Conservation (phyloP, 1,140 invertebrate species). For the Leptopilina clavipes region DNA sequence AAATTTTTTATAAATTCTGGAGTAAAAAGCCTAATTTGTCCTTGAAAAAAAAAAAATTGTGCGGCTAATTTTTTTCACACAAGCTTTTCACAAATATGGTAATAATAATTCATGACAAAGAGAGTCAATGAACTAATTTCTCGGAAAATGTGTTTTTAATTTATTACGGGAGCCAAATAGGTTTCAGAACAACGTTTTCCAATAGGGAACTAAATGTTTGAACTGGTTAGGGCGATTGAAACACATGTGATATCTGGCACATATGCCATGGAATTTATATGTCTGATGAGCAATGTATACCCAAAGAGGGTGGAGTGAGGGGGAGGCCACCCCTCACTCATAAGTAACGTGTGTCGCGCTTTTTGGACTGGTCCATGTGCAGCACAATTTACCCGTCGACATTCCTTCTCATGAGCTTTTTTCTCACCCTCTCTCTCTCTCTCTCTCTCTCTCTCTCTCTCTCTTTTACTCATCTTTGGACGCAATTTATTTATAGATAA, state of each 20-base stretch:
- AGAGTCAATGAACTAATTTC: not conserved
- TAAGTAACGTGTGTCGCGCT: slow-evolving; percentile 14
- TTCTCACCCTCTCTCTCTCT: not conserved
- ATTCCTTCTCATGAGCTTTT: slow-evolving; percentile 16
- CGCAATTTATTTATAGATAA: not conserved
- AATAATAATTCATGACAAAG: too few species aligned
- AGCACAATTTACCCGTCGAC: not conserved
- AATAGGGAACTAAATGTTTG: not conserved
- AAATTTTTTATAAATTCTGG: too few species aligned
- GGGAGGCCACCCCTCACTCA: not conserved
- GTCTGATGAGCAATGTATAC: not conserved
- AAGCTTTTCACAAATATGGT: not conserved
- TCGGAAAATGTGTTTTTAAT: slow-evolving; percentile 1
- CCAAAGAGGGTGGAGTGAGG: not conserved
- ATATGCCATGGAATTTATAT: not conserved
- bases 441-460: too few species aligned
- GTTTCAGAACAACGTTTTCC: not conserved
- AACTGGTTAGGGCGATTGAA: slow-evolving; percentile 23
- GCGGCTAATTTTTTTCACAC: not conserved
- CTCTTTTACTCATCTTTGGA: too few species aligned
- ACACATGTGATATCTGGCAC: slow-evolving; percentile 33
- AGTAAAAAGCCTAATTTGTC: too few species aligned
- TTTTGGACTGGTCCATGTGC: not conserved
- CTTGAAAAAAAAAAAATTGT: not conserved
- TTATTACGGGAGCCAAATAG: not conserved